Base-by-base conservation (phyloP, 2,888 invertebrate species). In the Lochmaea crataegi region DNA sequence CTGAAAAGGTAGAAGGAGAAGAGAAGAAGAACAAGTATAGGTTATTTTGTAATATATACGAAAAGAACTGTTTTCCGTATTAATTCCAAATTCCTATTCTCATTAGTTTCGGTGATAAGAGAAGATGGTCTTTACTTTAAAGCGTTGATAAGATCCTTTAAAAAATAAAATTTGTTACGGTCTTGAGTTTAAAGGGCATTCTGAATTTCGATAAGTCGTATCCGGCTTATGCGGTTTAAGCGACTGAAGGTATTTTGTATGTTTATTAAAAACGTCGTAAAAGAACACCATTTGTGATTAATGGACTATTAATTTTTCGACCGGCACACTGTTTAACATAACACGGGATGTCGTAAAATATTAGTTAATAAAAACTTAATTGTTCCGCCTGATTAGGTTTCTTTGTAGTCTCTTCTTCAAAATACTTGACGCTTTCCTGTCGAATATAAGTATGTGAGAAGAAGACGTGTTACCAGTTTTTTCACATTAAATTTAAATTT, bases 291-390 rank as follows among this genome's bases (percentile, higher is more conserved):
- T 69, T 66, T 65, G 48, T 73, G 75, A 75, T 75, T 65, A 75
- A 75, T 73, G 56, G 70, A 67, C 65, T 70, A 72, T 72, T 75
- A 75, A 69, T 66, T 71, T 56, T 61, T 41, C 61, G 42, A 16
- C 41, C 11, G 38, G 41, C 61, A 12, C 61, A n/a, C 51, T 9
- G 32, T 11, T 12, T 26, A n/a, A 45, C 64, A 48, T 48, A 14
- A 38, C 58, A 71, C 75, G 68, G 75, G 75, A 75, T 72, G 75
- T 64, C 72, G 67, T 75, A 75, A 75, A 75, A 72, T 75, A 75
- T 75, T 64, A 69, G 65, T 72, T 74, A 74, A 71, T 74, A 71
- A 74, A 74, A 71, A 68, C 66, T 66, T 74, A 71, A 74, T 74
- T 68, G 71, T 74, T 73, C 65, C 69, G 48, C 45, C 32, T 71